Evolutionary conservation across 2,888 invertebrate species (phyloP), one percentile per base, ranked within the genome.

Genomic region (Rhodophaea formosa): DNA sequence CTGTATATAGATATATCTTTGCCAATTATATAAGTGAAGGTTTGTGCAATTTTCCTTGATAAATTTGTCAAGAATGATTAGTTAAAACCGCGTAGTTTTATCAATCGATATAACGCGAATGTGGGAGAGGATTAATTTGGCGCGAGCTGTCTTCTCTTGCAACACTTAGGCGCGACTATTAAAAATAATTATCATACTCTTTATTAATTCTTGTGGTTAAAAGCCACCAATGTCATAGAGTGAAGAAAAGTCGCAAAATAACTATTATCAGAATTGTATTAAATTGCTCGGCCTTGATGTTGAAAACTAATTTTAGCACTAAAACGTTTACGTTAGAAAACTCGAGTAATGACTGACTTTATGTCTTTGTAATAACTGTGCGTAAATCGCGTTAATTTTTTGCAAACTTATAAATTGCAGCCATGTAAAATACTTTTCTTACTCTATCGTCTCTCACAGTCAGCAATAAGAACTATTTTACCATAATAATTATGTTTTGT

Each of bases 181-280:
- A 51, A 51, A 42, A 51, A 39, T 53, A 53, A 59, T 61, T 58
- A 51, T 51, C 16, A 17, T 32, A 58, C 57, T 59, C 57, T 59
- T 57, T 62, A 60, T 58, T 58, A 62, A 55, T 69, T 68, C 68
- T 70, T 68, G 73, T 67, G 71, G 70, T 68, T 49, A 16, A 44
- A 65, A 65, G 57, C 59, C 64, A 57, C 68, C 79, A 79, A 79
- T 79, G 78, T 79, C 77, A 75, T 59, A 58, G 59, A 62, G 63
- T 71, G 66, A 68, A 62, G 62, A 47, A 58, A 62, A 58, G 59
- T 63, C 58, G 60, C 62, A 67, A 70, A 71, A 78, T 75, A 62
- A 75, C 75, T 60, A 73, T 77, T 72, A 77, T 58, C 46, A 46
- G 59, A 74, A 79, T 74, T 66, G 66, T 77, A 65, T 73, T 72